Evolutionary conservation across 2,888 invertebrate species (phyloP), one percentile per base, ranked within the genome.

Genomic region (Sarcophaga variegata): DNA sequence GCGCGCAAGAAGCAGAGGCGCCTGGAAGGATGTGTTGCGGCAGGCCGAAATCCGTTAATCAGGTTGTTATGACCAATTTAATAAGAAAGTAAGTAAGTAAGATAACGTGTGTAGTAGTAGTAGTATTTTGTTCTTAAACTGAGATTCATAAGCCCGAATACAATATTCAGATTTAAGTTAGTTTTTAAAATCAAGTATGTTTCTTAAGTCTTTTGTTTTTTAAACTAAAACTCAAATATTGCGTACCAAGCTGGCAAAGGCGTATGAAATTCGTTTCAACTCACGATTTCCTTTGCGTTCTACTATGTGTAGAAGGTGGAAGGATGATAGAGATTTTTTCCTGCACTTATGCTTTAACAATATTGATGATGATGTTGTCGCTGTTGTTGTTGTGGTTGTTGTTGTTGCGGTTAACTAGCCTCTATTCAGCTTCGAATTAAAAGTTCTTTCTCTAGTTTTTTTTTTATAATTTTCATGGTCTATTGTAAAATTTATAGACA

Each of bases 401-500:
- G 69, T 67, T 69, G 69, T 75, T 75, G 63, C 71, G 71, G 64
- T 77, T 83, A 83, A 75, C 71, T 69, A 71, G 71, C 71, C 27
- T 59, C 66, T 27, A 72, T 77, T 69, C 71, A 83, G 64, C 14
- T 59, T 72, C 60, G 59, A 81, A 81, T 70, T 81, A 75, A 75
- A 70, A 76, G 63, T 70, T 60, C 63, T 75, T 60, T 37, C 37
- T 37, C 37, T 10, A 10, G 8, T 10, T 37, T 37, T 70, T 63
- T 49, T 17, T 70, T 12, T 54, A 14, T 54, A 14, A 54, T 54
- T 54, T 54, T 83, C 77, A 37, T 82, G 82, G 62, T 82, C 75
- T 75, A 67, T 72, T 27, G 72, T 10, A 20, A 67, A 87, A 81
- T 84, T 87, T 87, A 87, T 87, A 81, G 70, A 84, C 78, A 84